Conservation (phyloP, 2,797 vertebrate species). For the Alfaro cultratus region DNA sequence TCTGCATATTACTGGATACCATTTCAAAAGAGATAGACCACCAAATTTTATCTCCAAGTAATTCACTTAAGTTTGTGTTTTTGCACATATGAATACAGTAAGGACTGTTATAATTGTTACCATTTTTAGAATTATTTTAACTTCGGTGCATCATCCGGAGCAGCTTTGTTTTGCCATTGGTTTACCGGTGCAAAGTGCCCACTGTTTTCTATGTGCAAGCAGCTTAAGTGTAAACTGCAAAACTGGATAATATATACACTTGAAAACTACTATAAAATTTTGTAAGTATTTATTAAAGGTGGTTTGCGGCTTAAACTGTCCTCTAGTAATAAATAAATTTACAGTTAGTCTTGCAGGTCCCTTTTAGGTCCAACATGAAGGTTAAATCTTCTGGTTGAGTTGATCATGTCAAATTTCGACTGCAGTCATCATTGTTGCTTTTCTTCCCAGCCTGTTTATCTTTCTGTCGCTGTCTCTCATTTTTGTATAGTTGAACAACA, state of each 20-base stretch:
- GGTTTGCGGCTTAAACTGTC: neutral
- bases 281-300: neutral
- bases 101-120: neutral
- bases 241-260: neutral
- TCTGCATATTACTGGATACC: too few species aligned
- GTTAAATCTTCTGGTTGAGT: slow-evolving; percentile 51
- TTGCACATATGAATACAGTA: neutral
- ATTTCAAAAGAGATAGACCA: neutral
- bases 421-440: slow-evolving; percentile 39
- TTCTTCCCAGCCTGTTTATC: slow-evolving; percentile 14
- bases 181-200: neutral
- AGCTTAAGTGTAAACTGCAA: neutral
- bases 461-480: slow-evolving; percentile 8
- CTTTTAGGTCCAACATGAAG: slow-evolving; percentile 36
- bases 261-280: neutral
- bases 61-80: too few species aligned
- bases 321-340: slow-evolving; percentile 22
- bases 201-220: neutral
- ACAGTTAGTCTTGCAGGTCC: slow-evolving; percentile 12
- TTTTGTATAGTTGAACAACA: neutral
- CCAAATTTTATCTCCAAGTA: neutral
- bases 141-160: neutral
- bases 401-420: slow-evolving; percentile 42
- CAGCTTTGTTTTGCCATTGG: neutral
- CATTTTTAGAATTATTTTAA: neutral